These are phyloP conservation scores for Bimastos eiseni DNA, from an alignment of 2,888 invertebrate genomes.

Conservation along the genomic window DNA sequence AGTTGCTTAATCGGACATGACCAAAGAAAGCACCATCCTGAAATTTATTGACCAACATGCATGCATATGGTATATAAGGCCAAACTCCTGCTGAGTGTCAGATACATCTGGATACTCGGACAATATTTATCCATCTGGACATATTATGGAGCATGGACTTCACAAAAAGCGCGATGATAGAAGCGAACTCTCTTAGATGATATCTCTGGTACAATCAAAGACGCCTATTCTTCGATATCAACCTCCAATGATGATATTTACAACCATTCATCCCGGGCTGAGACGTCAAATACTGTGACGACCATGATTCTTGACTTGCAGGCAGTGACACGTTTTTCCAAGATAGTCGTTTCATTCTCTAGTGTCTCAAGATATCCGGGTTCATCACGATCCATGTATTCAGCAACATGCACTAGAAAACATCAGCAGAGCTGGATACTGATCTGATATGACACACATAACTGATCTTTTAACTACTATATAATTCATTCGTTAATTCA, in stretches of 20 bases:
- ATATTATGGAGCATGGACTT: not conserved
- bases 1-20: not conserved
- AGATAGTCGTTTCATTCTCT: conserved; percentile 66
- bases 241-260: not conserved
- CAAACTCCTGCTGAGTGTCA: not conserved
- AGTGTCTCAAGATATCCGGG: conserved; percentile 66
- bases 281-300: conserved; percentile 62
- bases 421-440: not conserved
- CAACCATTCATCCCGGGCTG: not conserved
- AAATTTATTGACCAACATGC: not conserved
- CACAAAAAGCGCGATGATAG: not conserved
- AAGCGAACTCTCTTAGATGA: not conserved
- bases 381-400: conserved; percentile 64
- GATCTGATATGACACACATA: not conserved
- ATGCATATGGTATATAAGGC: not conserved
- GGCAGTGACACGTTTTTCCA: conserved; percentile 67
- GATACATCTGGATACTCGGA: not conserved
- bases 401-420: conserved; percentile 65
- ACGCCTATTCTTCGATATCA: not conserved
- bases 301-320: conserved; percentile 67
- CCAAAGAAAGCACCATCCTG: not conserved
- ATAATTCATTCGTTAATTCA: no score
- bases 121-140: not conserved
- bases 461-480: not conserved
- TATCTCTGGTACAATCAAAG: no score